These are phyloP conservation scores for Eristalinus sepulchralis DNA, from an alignment of 2,888 invertebrate species.

Conservation along the genomic window DNA sequence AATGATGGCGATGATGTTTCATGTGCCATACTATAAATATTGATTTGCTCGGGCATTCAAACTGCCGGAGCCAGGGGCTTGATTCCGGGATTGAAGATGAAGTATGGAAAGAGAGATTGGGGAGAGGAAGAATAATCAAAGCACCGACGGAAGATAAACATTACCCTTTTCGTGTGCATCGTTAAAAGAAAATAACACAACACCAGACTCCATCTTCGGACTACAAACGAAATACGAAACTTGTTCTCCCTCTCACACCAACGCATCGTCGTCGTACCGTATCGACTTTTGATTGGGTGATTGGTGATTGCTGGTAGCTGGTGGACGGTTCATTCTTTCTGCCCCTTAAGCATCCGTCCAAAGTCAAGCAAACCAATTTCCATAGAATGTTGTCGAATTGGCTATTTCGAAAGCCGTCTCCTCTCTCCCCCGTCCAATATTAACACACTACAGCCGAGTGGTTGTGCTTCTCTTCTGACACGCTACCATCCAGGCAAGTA, in stretches of 20 bases:
- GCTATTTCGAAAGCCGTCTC: slow-evolving; percentile 14
- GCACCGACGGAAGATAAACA: slow-evolving; percentile 51
- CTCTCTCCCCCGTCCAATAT: neutral
- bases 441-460: neutral
- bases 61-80: neutral
- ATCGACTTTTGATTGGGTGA: neutral
- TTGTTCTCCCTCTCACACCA: neutral
- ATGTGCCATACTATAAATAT: slow-evolving; percentile 54
- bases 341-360: slow-evolving; percentile 29
- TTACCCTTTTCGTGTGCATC: slow-evolving; percentile 33
- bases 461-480: too few relatives aligned
- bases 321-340: slow-evolving; percentile 6
- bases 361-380: slow-evolving; percentile 31
- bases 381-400: slow-evolving; percentile 60
- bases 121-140: slow-evolving; percentile 36
- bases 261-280: neutral
- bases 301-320: neutral
- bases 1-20: slow-evolving; percentile 17
- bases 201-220: slow-evolving; percentile 34
- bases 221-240: slow-evolving; percentile 32
- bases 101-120: too few relatives aligned
- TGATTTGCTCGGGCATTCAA: slow-evolving; percentile 54
- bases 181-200: slow-evolving; percentile 52
- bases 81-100: neutral
- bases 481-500: too few relatives aligned